Base-by-base conservation (phyloP, 2,888 invertebrate species). In the Polietes domitor region DNA sequence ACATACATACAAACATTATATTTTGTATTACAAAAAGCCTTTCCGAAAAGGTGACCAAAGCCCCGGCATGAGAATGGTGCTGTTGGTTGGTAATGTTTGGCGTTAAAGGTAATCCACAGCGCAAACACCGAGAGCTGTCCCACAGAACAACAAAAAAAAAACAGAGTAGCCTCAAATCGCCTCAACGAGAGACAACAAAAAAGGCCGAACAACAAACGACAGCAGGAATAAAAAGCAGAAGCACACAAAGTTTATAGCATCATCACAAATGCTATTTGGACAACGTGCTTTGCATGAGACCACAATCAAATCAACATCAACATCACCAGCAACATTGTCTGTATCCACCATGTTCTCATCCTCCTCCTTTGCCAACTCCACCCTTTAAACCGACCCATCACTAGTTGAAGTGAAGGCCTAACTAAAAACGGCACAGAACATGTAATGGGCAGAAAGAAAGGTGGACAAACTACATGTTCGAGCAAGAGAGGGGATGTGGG, bases 281-380 rank as follows among this genome's bases (percentile, higher is more conserved):
- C 72, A 55, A 72, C 72, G 72, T 72, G 72, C 72, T 72, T 55
- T 55, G 72, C 55, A 72, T 72, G 55, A 72, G 72, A 72, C 72
- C 72, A 58, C 72, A 72, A 72, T 72, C 72, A 55, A 72, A 63
- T 72, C 71, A 55, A 41, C 72, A 72, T 72, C 37, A 41, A 41
- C 72, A 72, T 72, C 37, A 41, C 21, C 28, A 28, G 28, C 55
- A 72, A 37, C 55, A 72, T 21, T 21, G 55, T 26, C 28, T 7
- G 55, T 15, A 32, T 15, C 21, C 2, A 2, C 65, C 15, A 43
- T 5, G 21, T 19, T 5, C 19, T n/a, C 47, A 47, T 47, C 24
- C 24, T 21, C 1, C n/a, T 47, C 47, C 15, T n/a, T 12, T 10
- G 2, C 41, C n/a, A 47, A 37, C 7, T 47, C 2, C 4, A 1